Base-by-base conservation (phyloP, 1,140 invertebrate genomes). In the Caenorhabditis tropicalis region DNA sequence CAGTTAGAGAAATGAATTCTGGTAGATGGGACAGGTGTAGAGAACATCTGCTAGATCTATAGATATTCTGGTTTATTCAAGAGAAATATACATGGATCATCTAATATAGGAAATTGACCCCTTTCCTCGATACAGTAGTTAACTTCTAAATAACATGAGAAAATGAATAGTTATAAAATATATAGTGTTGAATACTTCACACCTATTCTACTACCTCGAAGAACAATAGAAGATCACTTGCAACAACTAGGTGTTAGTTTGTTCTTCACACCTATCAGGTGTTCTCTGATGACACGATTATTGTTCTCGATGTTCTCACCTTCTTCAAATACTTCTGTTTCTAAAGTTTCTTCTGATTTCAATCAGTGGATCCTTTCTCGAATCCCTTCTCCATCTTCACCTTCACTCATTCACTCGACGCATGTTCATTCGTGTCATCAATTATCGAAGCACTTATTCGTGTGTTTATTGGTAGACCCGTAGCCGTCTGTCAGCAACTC, bases 401-500 rank as follows among this genome's bases (percentile, higher is more conserved):
- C 36, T 21, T 31, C n/a, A 43, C 65, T 10, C 27, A 16, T 16
- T 4, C 36, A 24, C 3, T 24, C 4, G 4, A 19, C 4, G 65
- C 65, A n/a, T 74, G 36, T 27, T 65, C 29, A 65, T 36, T 65
- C 29, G 58, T 65, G 58, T 74, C 65, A 74, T 43, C 65, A 74
- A 74, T 74, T 74, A 74, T 74, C 65, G 65, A 74, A 74, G 65
- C 65, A 74, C 65, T 74, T 74, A 74, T 74, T n/a, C 12, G 56
- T 65, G 58, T 74, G 65, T 74, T 74, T 74, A 74, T 74, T 74
- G 36, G 24, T 15, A 43, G 58, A 36, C 65, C 65, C 65, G 65
- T 74, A 74, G 65, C 65, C 65, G 65, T 74, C 65, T 74, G 65
- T 74, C 65, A 74, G 65, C 36, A 74, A 74, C 65, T 74, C 65